Base-by-base conservation (phyloP, 2,888 invertebrate species). In the Nemoura dubitans region DNA sequence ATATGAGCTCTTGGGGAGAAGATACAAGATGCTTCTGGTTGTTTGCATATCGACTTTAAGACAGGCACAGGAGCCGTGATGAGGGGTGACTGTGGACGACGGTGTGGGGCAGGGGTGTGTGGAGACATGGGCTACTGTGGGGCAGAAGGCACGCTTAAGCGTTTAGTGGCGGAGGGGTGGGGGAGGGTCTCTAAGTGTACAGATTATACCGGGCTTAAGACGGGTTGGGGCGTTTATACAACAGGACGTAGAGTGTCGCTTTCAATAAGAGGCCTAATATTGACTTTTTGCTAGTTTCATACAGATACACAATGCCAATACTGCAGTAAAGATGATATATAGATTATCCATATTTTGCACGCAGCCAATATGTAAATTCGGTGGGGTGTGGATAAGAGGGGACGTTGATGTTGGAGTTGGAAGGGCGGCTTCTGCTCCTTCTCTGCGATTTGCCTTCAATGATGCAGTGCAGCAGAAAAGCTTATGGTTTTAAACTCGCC, bases 31-130 rank as follows among this genome's bases (percentile, higher is more conserved):
- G 83, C 83, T 78, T 78, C 83, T 42, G 36, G 42, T 36, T 83
- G 83, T 83, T 83, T 83, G 83, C 83, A 83, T 83, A 83, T 83
- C 83, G 83, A 42, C 83, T 83, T 83, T 36, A 82, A 29, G 82
- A 59, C 78, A 78, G 78, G 78, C 78, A 78, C 59, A 59, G 59
- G 59, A 59, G 59, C 59, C 21, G 59, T 59, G 59, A 59, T 59
- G 78, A 78, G 78, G 78, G 78, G 26, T 28, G 27, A 6, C 5
- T 78, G 27, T 1, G 28, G 78, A 26, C 10, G 78, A 78, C 7
- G 78, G 78, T 28, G 3, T 78, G 25, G 10, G 78, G 27, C 21
- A 26, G 26, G 78, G 28, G 28, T 59, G 14, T 59, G 21, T 59
- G 59, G 59, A 59, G 59, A 59, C 59, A 59, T 59, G 59, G 36